A percentile compares a stretch with the other conserved stretches of the same genome.
phyloP scores from a whole-genome alignment of 2,888 invertebrate species.

The Drosophila differens region DNA sequence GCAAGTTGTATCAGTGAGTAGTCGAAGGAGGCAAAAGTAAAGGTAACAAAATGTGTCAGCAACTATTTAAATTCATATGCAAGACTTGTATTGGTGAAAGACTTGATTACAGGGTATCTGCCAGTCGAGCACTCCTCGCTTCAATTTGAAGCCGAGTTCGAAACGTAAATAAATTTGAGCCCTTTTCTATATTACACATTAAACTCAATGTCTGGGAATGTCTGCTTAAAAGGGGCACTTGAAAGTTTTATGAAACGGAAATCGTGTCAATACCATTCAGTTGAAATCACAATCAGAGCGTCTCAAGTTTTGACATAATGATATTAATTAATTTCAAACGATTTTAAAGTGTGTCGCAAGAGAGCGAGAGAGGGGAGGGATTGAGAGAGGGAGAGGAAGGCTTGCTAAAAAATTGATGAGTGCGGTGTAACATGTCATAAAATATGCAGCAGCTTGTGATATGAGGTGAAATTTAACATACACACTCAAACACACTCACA shows the following conservation, averaged over 20 bases:
- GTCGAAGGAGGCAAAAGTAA: background rate
- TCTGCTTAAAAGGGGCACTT: constrained; percentile 3
- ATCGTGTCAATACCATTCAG: constrained; percentile 20
- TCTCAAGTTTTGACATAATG: constrained; percentile 30
- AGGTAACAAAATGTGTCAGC: background rate
- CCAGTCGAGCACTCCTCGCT: background rate
- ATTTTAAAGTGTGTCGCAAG: constrained; percentile 43
- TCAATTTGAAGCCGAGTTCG: background rate
- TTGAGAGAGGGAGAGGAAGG: background rate
- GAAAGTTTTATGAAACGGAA: constrained; percentile 25
- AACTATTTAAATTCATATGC: background rate
- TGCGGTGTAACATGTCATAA: constrained; percentile 55
- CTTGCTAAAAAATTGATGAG: constrained; percentile 48
- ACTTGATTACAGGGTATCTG: background rate
- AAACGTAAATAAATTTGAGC: constrained; percentile 8
- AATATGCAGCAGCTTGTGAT: constrained; percentile 60
- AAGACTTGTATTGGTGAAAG: background rate
- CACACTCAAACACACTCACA: constrained; percentile 8
- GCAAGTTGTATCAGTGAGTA: background rate
- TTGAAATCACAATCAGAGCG: background rate
- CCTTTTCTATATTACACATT: background rate
- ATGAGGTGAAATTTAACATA: constrained; percentile 24
- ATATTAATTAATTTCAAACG: constrained; percentile 50
- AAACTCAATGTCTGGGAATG: constrained; percentile 12
- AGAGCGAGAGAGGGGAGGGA: background rate